Percentiles rank a stretch among this genome's conserved stretches.
Evolutionary conservation across 1,140 invertebrate genomes (phyloP).

Genomic region (Bombus sylvicola): DNA sequence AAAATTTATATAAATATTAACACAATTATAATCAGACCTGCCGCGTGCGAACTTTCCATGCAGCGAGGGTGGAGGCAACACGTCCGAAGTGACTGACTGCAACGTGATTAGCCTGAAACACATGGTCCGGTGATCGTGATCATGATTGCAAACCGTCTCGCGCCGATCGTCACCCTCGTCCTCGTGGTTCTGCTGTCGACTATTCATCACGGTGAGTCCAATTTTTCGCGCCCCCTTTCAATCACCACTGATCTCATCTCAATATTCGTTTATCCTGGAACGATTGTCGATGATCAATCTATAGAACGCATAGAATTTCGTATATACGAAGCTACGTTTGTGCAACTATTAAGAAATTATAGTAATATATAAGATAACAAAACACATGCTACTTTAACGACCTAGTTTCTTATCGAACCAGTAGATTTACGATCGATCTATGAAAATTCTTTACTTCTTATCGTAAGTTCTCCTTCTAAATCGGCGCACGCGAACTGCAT

Average conservation of each 20-base stretch:
- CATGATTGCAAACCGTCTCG: constrained; percentile 65
- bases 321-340: neutral
- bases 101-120: constrained; percentile 52
- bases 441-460: neutral
- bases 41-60: constrained; percentile 41
- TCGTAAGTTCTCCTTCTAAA: neutral
- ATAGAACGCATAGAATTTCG: neutral
- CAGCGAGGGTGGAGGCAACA: constrained; percentile 26
- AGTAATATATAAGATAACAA: neutral
- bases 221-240: constrained; percentile 8
- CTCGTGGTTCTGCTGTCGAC: constrained; percentile 57
- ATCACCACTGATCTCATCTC: neutral
- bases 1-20: neutral
- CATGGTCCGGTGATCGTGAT: constrained; percentile 66
- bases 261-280: neutral
- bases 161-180: constrained; percentile 62
- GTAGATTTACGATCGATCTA: constrained; percentile 15
- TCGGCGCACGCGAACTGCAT: neutral
- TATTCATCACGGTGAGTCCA: constrained; percentile 62
- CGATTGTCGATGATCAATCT: neutral
- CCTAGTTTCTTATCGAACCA: neutral
- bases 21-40: neutral
- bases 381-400: neutral
- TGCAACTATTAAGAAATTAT: neutral
- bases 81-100: constrained; percentile 42